Evolutionary conservation across 2,888 invertebrate genomes (phyloP).

Genomic region (Cetonia aurata): DNA sequence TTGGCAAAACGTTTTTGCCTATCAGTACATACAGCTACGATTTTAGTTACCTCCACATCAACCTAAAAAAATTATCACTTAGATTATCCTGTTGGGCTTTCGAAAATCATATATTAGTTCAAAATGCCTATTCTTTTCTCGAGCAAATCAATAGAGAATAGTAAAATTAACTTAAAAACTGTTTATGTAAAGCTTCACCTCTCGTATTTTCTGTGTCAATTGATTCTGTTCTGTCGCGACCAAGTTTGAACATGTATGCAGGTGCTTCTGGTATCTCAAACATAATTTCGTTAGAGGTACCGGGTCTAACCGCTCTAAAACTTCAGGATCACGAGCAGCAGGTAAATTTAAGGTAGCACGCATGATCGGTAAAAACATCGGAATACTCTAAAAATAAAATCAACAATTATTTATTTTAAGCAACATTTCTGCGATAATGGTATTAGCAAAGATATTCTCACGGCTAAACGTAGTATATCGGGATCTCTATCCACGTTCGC

Average conservation of each 20-base stretch:
- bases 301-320: slow-evolving; percentile 81
- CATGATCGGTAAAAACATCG: slow-evolving; percentile 94
- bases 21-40: slow-evolving; percentile 80
- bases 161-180: too few species aligned
- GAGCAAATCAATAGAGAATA: too few species aligned
- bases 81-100: too few species aligned
- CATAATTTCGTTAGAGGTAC: slow-evolving; percentile 80
- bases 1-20: slow-evolving; percentile 87
- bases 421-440: neutral
- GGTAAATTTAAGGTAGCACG: slow-evolving; percentile 88
- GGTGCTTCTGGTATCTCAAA: slow-evolving; percentile 85
- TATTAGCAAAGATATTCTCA: slow-evolving; percentile 4
- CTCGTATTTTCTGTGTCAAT: slow-evolving; percentile 80
- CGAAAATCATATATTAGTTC: too few species aligned
- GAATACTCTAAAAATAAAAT: slow-evolving; percentile 75
- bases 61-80: slow-evolving; percentile 67
- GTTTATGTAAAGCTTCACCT: slow-evolving; percentile 70
- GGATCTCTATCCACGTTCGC: slow-evolving; percentile 79
- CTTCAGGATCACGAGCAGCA: slow-evolving; percentile 87
- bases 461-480: slow-evolving; percentile 74
- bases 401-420: slow-evolving; percentile 6
- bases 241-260: slow-evolving; percentile 85
- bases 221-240: slow-evolving; percentile 84
- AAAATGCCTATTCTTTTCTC: too few species aligned
- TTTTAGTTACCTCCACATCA: slow-evolving; percentile 78